Evolutionary conservation across 2,113 vertebrate species (phyloP).

Genomic region (Hystrix cristata): DNA sequence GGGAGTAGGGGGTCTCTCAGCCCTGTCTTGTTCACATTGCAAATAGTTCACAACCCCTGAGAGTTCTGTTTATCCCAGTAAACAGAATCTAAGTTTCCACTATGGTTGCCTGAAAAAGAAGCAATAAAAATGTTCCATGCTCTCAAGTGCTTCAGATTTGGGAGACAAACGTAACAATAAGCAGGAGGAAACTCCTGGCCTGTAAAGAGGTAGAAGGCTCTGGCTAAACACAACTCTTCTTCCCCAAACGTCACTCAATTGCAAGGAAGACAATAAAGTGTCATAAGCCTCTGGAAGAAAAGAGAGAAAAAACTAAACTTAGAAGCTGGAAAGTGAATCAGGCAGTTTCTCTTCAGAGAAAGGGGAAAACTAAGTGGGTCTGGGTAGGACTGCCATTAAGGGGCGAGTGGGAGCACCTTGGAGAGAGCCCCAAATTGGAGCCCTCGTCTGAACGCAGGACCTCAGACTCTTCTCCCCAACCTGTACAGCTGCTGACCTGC

Average conservation of each 20-base stretch:
- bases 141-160: conserved; percentile 37
- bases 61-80: background rate
- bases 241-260: background rate
- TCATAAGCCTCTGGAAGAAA: background rate
- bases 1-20: background rate
- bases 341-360: background rate
- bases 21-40: background rate
- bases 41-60: conserved; percentile 4
- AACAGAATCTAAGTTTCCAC: background rate
- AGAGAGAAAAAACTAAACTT: background rate
- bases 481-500: background rate
- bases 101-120: background rate
- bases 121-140: background rate
- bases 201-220: background rate
- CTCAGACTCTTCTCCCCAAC: background rate
- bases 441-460: background rate
- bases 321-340: background rate
- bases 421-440: background rate
- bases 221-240: background rate
- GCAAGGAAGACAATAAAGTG: background rate
- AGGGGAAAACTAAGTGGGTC: background rate
- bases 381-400: background rate
- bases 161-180: background rate
- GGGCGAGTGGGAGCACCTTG: background rate
- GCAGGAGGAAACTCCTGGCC: background rate